Percentiles rank a stretch among this genome's conserved stretches.
Evolutionary conservation across 2,113 vertebrate species (phyloP).

Genomic region (Corythaixoides concolor): DNA sequence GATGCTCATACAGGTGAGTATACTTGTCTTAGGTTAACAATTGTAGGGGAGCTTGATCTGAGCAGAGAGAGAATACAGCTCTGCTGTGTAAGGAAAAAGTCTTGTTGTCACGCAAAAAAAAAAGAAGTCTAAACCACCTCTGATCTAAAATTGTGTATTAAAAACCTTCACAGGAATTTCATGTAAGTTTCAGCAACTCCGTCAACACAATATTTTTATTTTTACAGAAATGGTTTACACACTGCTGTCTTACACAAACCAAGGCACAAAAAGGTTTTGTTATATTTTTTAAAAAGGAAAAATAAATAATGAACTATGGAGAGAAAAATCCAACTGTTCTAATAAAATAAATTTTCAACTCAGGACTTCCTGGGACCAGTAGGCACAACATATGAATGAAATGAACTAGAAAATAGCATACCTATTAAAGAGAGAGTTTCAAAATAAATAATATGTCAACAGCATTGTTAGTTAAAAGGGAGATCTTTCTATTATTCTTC

Average conservation of each 20-base stretch:
- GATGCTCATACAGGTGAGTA: not conserved
- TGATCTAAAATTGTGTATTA: not conserved
- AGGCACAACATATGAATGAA: not conserved
- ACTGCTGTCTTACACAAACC: not conserved
- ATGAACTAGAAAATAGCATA: not conserved
- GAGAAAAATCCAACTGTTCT: not conserved
- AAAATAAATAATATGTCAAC: not conserved
- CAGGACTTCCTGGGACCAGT: not conserved
- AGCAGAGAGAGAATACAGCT: not conserved
- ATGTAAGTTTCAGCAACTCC: not conserved
- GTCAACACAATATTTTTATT: not conserved
- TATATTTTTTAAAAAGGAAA: not conserved
- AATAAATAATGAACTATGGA: not conserved
- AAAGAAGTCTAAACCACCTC: not conserved
- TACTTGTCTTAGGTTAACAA: not conserved
- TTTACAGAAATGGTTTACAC: not conserved
- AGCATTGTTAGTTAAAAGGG: not conserved
- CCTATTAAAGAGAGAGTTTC: not conserved
- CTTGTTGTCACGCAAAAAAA: not conserved
- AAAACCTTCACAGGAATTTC: not conserved
- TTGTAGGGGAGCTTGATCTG: not conserved
- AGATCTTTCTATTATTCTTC: not conserved
- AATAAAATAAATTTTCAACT: not conserved
- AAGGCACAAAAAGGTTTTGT: not conserved
- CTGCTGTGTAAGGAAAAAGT: not conserved